These are phyloP conservation scores for Chymomyza caudatula DNA, from an alignment of 2,888 invertebrate species.

Conservation along the genomic window DNA sequence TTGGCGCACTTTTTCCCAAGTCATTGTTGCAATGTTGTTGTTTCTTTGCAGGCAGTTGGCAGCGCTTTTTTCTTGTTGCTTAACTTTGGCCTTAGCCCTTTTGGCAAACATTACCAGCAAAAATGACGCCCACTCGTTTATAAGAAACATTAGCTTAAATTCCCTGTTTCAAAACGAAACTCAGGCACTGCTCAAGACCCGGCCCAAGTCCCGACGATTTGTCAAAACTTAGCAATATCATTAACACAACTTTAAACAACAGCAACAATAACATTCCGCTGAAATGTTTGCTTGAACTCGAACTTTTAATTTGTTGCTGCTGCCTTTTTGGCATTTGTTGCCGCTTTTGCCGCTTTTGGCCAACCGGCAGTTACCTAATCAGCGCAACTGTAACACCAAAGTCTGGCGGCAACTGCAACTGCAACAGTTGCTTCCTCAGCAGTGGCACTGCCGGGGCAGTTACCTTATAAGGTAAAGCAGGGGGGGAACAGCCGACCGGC, in stretches of 20 bases:
- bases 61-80: not conserved
- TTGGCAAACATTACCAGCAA: not conserved
- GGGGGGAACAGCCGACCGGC: conserved; percentile 4
- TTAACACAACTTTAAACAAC: conserved; percentile 3
- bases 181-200: too few species aligned
- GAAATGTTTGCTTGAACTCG: conserved; percentile 73
- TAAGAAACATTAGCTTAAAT: not conserved
- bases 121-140: not conserved
- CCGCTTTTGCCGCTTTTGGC: conserved; percentile 1
- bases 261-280: conserved; percentile 18
- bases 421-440: conserved; percentile 53
- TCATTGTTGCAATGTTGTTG: not conserved
- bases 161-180: not conserved
- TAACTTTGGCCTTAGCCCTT: not conserved
- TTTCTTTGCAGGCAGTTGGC: not conserved
- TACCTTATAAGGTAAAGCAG: conserved; percentile 6
- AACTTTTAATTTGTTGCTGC: conserved; percentile 55
- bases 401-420: conserved; percentile 33
- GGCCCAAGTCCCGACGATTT: conserved; percentile 11
- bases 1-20: not conserved
- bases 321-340: conserved; percentile 18
- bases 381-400: conserved; percentile 36
- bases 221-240: conserved; percentile 8
- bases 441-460: conserved; percentile 30
- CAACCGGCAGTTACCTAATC: conserved; percentile 55